A percentile compares a stretch with the other conserved stretches of the same genome.
Evolutionary conservation across 1,140 invertebrate species (phyloP).

Genomic region (Manduca sexta): DNA sequence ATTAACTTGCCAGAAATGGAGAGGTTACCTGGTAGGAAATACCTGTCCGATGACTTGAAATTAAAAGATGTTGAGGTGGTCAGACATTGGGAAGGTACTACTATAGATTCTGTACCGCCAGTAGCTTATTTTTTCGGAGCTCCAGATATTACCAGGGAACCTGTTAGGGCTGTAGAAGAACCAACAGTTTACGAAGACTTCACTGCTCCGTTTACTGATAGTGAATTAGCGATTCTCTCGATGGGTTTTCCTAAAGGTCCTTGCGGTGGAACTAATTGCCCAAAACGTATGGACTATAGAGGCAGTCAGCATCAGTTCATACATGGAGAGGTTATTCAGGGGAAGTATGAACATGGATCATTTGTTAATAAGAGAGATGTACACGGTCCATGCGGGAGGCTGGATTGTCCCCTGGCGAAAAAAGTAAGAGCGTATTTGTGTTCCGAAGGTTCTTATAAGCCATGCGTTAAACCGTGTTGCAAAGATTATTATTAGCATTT

Average conservation of each 20-base stretch:
- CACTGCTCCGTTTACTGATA: constrained; percentile 49
- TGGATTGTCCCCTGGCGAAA: constrained; percentile 63
- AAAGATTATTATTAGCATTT: constrained; percentile 48
- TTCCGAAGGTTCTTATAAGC: constrained; percentile 52
- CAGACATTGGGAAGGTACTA: constrained; percentile 59
- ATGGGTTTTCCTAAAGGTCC: constrained; percentile 68
- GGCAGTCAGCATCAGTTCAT: constrained; percentile 63
- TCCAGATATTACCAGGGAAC: constrained; percentile 53
- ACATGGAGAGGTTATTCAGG: constrained; percentile 46
- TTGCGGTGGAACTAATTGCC: constrained; percentile 63
- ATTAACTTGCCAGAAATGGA: constrained; percentile 64
- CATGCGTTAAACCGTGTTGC: constrained; percentile 55
- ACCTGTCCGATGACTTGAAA: constrained; percentile 57
- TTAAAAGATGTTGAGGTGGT: constrained; percentile 63
- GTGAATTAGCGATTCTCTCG: constrained; percentile 54
- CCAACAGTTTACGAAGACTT: constrained; percentile 49
- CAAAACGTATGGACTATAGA: constrained; percentile 59
- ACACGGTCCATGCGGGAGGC: constrained; percentile 57
- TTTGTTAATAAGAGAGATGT: constrained; percentile 64
- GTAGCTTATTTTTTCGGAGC: constrained; percentile 59
- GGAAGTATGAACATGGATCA: constrained; percentile 55
- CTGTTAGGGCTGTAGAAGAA: constrained; percentile 45
- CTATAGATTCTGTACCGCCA: constrained; percentile 52
- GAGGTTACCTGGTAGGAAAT: constrained; percentile 56
- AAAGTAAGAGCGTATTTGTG: constrained; percentile 52